These are phyloP conservation scores for Rhinella marina DNA, from an alignment of 2,797 vertebrate species.

Conservation along the genomic window DNA sequence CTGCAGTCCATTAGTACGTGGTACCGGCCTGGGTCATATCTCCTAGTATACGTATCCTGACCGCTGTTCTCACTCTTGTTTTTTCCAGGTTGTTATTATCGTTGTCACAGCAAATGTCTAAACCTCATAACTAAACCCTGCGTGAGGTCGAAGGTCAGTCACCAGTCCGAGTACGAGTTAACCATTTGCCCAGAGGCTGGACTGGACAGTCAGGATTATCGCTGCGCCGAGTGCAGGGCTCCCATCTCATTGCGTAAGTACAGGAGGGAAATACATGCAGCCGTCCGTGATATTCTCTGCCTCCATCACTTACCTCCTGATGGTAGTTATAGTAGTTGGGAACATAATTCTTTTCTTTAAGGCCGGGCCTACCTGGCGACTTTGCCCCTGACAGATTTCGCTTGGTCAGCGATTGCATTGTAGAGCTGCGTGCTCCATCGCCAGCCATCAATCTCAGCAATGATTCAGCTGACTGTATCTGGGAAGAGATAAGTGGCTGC, in stretches of 20 bases:
- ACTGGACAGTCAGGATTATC: constrained; percentile 94
- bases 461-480: too few species aligned
- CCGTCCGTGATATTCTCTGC: too few species aligned
- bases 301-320: not conserved
- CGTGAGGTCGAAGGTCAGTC: constrained; percentile 94
- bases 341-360: not conserved
- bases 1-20: not conserved
- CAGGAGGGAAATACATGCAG: too few species aligned
- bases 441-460: too few species aligned
- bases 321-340: not conserved
- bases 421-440: too few species aligned
- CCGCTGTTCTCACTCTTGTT: not conserved
- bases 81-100: constrained; percentile 88
- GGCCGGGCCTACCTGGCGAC: too few species aligned
- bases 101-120: constrained; percentile 97
- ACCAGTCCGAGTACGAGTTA: constrained; percentile 94
- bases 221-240: constrained; percentile 90
- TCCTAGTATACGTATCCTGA: not conserved
- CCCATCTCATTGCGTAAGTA: constrained; percentile 92
- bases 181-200: constrained; percentile 94
- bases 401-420: too few species aligned
- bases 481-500: too few species aligned
- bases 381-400: too few species aligned
- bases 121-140: constrained; percentile 91
- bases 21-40: too few species aligned